phyloP scores from a whole-genome alignment of 2,113 vertebrate species.

The Apodemus sylvaticus region DNA sequence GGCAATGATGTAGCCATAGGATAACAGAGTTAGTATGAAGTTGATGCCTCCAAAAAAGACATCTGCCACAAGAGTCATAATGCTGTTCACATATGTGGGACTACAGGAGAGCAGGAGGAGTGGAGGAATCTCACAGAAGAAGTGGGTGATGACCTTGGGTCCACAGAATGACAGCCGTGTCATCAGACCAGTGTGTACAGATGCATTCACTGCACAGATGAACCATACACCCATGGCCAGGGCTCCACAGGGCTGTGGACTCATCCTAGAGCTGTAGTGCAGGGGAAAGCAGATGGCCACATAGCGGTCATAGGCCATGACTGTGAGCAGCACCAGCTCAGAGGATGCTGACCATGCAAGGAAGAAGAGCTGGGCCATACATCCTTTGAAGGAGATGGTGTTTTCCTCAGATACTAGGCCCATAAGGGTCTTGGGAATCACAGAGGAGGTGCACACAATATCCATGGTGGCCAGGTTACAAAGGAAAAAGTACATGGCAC shows the following conservation, averaged over 20 bases:
- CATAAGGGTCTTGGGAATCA: background rate
- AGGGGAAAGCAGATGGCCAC: constrained; percentile 27
- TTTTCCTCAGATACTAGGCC: background rate
- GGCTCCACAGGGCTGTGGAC: background rate
- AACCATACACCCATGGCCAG: background rate
- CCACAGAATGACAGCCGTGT: constrained; percentile 26
- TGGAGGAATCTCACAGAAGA: constrained; percentile 40
- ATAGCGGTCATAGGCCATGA: background rate
- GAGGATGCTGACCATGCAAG: background rate
- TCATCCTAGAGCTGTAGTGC: constrained; percentile 4
- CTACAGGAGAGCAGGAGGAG: constrained; percentile 31
- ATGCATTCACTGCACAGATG: constrained; percentile 27
- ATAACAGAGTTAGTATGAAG: background rate
- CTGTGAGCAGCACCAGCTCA: constrained; percentile 39
- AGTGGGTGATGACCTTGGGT: constrained; percentile 29
- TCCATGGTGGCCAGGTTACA: constrained; percentile 22
- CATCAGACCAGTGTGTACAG: constrained; percentile 36
- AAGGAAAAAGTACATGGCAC: constrained; percentile 28
- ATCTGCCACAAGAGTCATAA: constrained; percentile 11
- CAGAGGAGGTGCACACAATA: constrained; percentile 28
- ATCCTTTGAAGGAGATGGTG: constrained; percentile 5
- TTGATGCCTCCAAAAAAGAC: constrained; percentile 7
- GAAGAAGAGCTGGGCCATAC: constrained; percentile 43
- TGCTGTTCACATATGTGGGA: background rate
- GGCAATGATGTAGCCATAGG: background rate